Base-by-base conservation (phyloP, 2,888 invertebrate genomes). In the Drosophila multiciliata region DNA sequence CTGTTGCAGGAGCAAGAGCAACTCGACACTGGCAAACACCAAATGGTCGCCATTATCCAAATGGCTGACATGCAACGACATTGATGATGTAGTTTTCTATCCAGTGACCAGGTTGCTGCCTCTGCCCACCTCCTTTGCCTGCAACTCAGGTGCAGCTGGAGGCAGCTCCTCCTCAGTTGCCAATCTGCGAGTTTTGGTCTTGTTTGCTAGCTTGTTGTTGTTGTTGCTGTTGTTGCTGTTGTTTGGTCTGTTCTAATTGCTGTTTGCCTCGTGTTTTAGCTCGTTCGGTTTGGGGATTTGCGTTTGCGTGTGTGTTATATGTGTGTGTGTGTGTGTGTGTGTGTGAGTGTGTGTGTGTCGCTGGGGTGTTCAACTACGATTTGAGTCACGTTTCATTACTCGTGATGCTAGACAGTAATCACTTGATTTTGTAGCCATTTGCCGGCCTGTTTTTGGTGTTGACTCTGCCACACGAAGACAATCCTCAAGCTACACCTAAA, bases 341-440 rank as follows among this genome's bases (percentile, higher is more conserved):
- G 49, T 50, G 26, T 67, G 42, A 69, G 48, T 73, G 63, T 74
- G 61, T 54, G 53, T 57, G 33, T 70, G 53, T 66, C 76, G 67
- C 38, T 69, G 63, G 72, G 80, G 85, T 87, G 89, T 90, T 89
- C 90, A 90, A 89, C 89, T 89, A 79, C 89, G 78, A 91, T 90
- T 89, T 89, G 87, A 89, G 89, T 89, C 89, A 89, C 89, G 89
- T 89, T 89, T 90, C 90, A 90, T 91, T 91, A 90, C 88, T 89
- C 91, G 89, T 89, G 89, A 89, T 90, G 85, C 85, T 67, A 91
- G 89, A 87, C 87, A 87, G 91, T 90, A 90, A 89, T 91, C 90
- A 88, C 90, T 88, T 88, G 90, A 90, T 88, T 90, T 83, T 83
- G 60, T 55, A 80, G 87, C 81, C 57, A 71, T 82, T 82, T 84